Conservation (phyloP, 2,888 invertebrate species). For the Callimorpha dominula region DNA sequence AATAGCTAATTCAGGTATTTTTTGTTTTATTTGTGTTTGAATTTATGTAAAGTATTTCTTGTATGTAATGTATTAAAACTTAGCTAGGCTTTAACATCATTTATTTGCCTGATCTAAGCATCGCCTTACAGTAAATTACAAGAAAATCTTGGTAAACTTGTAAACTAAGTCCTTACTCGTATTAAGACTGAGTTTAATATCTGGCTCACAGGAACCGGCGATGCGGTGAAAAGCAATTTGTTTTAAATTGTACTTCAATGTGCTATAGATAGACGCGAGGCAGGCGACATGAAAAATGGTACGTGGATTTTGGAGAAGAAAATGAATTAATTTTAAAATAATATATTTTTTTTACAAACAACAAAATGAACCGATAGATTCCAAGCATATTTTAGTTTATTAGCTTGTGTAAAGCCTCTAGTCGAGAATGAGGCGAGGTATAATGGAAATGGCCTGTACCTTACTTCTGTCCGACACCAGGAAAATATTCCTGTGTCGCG, state of each 20-base stretch:
- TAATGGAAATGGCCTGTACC: too few relatives aligned
- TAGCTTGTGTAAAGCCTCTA: neutral
- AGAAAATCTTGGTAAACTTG: slow-evolving; percentile 44
- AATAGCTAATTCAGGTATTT: too few relatives aligned
- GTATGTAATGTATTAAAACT: too few relatives aligned
- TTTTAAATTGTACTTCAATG: slow-evolving; percentile 20
- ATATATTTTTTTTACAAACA: neutral
- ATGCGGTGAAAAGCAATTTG: slow-evolving; percentile 39
- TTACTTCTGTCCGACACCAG: too few relatives aligned
- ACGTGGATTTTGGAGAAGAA: neutral
- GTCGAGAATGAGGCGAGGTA: neutral
- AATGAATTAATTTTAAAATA: neutral
- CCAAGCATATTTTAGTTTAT: neutral
- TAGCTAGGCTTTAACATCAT: neutral
- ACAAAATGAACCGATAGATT: neutral
- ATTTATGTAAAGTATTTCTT: too few relatives aligned
- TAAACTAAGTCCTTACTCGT: slow-evolving; percentile 43
- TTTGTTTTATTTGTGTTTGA: too few relatives aligned
- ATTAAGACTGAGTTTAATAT: slow-evolving; percentile 48
- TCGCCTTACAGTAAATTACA: slow-evolving; percentile 33
- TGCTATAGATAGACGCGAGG: neutral
- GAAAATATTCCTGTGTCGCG: too few relatives aligned
- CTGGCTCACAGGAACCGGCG: slow-evolving; percentile 28
- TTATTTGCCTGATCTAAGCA: neutral
- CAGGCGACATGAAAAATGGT: neutral